phyloP scores from a whole-genome alignment of 2,113 vertebrate species.

The Psittacula cyanocephala region DNA sequence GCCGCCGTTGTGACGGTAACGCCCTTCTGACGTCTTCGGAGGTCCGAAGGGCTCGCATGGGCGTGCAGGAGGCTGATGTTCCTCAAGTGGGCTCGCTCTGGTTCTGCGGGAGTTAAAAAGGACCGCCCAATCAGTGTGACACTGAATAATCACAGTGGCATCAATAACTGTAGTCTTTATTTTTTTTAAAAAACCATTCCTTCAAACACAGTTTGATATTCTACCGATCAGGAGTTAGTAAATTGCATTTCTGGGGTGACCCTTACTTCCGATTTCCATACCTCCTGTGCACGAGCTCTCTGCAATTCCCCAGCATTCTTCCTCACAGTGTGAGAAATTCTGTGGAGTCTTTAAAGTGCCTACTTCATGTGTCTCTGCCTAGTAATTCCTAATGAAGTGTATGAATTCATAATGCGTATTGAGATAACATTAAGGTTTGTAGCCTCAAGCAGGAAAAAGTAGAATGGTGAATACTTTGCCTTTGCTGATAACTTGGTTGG shows the following conservation, averaged over 20 bases:
- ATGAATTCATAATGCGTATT: not conserved
- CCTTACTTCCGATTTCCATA: not conserved
- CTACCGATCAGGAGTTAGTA: not conserved
- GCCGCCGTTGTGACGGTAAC: not conserved
- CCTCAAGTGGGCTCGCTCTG: not conserved
- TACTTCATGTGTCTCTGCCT: not conserved
- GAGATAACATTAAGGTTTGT: not conserved
- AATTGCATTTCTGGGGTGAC: not conserved
- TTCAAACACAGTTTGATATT: not conserved
- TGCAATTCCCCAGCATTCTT: not conserved
- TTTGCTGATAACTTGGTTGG: not conserved
- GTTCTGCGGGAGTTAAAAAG: too few relatives aligned
- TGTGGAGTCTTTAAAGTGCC: not conserved
- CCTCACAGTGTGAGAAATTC: not conserved
- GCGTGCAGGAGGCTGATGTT: not conserved
- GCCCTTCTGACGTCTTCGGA: not conserved
- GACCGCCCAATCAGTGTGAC: fast-evolving
- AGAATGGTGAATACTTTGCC: not conserved
- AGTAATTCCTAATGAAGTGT: not conserved
- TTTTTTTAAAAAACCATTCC: not conserved
- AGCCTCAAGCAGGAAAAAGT: not conserved
- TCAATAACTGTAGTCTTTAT: not conserved
- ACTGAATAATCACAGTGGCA: fast-evolving
- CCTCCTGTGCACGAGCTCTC: not conserved
- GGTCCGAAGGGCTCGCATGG: not conserved